Evolutionary conservation across 1,140 invertebrate species (phyloP), one percentile per base, ranked within the genome.

Genomic region (Zeugodacus cucurbitae): DNA sequence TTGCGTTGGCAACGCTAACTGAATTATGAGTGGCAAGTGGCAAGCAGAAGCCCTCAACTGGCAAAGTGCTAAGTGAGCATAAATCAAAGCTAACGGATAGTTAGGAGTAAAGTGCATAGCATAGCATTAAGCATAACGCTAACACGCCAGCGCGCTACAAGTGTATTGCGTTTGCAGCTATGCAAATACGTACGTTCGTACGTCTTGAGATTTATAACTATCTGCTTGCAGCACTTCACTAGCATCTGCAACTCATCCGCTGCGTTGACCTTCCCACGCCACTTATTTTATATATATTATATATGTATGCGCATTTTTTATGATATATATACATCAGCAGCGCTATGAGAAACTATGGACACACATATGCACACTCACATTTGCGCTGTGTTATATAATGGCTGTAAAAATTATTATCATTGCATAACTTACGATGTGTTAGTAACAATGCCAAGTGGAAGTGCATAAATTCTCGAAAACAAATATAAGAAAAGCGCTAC

Each of bases 11-110:
- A 82, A 0, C 74, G 22, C 74, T 29, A 82, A 82, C 41, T 82
- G 74, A 82, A 82, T 82, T 82, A 82, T 82, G 74, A 26, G n/a
- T n/a, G n/a, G 41, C 74, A 48, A 82, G 20, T 82, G 44, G 74
- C 74, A 48, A 48, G 41, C 26, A 48, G 74, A 82, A 82, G 74
- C 37, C n/a, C 41, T 22, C 74, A 82, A 82, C 74, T 82, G 22
- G 41, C 41, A 44, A 20, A 34, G 74, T 37, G 74, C 74, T 82
- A 82, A 82, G 74, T 82, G 74, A 17, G 74, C 74, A 82, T 82
- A 82, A 82, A 82, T 82, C 74, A 82, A 82, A 82, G 11, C 74
- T 82, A 29, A 48, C 74, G 41, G n/a, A 48, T 82, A 82, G 37
- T 82, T 82, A 26, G 74, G 74, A 82, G 41, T 70, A 34, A 34